Percentiles rank a stretch among this genome's conserved stretches.
These are phyloP conservation scores for Sitobion miscanthi DNA, from an alignment of 1,140 invertebrate genomes.

Conservation along the genomic window DNA sequence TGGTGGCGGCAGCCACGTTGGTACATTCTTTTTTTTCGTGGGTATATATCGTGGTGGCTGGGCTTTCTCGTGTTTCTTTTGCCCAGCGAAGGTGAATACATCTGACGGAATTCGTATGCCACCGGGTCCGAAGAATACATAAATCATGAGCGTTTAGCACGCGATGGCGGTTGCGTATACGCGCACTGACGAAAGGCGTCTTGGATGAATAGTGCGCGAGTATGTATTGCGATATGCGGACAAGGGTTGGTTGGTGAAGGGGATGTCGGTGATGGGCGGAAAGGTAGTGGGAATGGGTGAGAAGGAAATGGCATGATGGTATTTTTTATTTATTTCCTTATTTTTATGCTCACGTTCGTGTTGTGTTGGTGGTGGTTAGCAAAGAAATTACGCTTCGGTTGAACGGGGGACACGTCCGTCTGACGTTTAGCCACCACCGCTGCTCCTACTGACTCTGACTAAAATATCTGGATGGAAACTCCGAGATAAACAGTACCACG, in stretches of 20 bases:
- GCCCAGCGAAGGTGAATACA: neutral
- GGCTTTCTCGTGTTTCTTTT: neutral
- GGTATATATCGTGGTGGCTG: neutral
- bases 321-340: neutral
- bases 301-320: neutral
- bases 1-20: neutral
- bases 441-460: neutral
- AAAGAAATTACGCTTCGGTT: neutral
- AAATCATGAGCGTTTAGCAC: slow-evolving; percentile 31
- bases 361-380: neutral
- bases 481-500: neutral
- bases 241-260: neutral
- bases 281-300: neutral
- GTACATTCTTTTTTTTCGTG: neutral
- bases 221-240: neutral
- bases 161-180: neutral
- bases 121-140: neutral
- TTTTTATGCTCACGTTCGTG: neutral
- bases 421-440: neutral
- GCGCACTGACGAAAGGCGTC: slow-evolving; percentile 2
- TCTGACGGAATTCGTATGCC: slow-evolving; percentile 20
- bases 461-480: neutral
- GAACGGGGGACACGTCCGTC: neutral
- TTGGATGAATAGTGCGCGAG: neutral
- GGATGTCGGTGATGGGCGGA: neutral